A percentile compares a stretch with the other conserved stretches of the same genome.
phyloP scores from a whole-genome alignment of 30 jellyfish, hydroid and myxozoan species.

The Hydractinia symbiolongicarpus region DNA sequence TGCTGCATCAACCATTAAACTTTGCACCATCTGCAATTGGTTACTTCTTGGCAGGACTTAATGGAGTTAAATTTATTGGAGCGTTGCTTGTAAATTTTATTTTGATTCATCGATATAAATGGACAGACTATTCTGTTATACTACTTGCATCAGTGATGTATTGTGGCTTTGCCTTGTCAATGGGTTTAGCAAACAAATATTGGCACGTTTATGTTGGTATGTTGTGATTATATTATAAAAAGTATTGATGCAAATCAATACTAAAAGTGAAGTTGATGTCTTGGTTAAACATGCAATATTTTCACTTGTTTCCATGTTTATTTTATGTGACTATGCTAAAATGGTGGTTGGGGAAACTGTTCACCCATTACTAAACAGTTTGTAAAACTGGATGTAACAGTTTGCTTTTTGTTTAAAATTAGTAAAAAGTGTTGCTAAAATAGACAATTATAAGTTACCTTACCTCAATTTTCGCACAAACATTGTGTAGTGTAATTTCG shows the following conservation, averaged over 20 bases:
- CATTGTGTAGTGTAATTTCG: too few species aligned
- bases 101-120: slow-evolving; percentile 34
- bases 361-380: too few species aligned
- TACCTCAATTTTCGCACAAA: too few species aligned
- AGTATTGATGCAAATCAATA: background rate
- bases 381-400: too few species aligned
- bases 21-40: slow-evolving; percentile 85
- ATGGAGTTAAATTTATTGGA: slow-evolving; percentile 58
- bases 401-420: too few species aligned
- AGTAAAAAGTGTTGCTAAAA: too few species aligned
- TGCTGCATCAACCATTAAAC: slow-evolving; percentile 65
- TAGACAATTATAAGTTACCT: too few species aligned
- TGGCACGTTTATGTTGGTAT: slow-evolving; percentile 82
- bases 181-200: slow-evolving; percentile 50
- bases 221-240: background rate
- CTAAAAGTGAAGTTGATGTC: too few species aligned
- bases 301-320: too few species aligned
- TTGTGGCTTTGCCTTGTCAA: slow-evolving; percentile 28
- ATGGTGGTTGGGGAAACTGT: too few species aligned
- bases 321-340: too few species aligned
- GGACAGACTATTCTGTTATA: slow-evolving; percentile 53
- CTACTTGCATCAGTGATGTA: slow-evolving; percentile 39
- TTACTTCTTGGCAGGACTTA: slow-evolving; percentile 44
- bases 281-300: too few species aligned
- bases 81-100: slow-evolving; percentile 51